phyloP scores from a whole-genome alignment of 2,797 vertebrate species.

The Melopsittacus undulatus region DNA sequence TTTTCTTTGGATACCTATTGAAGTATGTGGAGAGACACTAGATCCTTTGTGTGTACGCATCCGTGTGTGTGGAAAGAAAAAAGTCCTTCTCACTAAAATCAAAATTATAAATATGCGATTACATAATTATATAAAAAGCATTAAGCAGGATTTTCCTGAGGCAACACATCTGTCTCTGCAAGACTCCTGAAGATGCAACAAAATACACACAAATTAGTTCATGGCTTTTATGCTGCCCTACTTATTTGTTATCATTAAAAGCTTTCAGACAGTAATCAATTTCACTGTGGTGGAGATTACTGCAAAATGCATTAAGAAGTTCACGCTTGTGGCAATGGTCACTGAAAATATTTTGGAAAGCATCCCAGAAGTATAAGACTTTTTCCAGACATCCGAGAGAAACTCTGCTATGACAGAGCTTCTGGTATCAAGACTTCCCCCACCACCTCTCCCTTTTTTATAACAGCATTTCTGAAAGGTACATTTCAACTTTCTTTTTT shows the following conservation, averaged over 20 bases:
- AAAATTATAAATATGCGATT: not conserved
- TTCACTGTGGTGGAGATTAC: slow-evolving; percentile 66
- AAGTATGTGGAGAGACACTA: not conserved
- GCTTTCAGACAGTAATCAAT: slow-evolving; percentile 76
- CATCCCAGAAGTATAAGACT: slow-evolving; percentile 77
- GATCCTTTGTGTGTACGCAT: not conserved
- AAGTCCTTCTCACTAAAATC: not conserved
- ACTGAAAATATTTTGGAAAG: slow-evolving; percentile 74
- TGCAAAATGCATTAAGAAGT: slow-evolving; percentile 80
- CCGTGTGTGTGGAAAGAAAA: not conserved
- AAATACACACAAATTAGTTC: slow-evolving; percentile 12
- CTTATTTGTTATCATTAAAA: slow-evolving; percentile 67
- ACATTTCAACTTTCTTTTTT: slow-evolving; percentile 47
- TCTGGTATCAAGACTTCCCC: slow-evolving; percentile 50
- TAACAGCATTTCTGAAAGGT: slow-evolving; percentile 46
- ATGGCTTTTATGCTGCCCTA: not conserved
- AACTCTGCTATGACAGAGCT: slow-evolving; percentile 68
- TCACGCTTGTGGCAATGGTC: slow-evolving; percentile 75
- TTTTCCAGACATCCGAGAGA: slow-evolving; percentile 78
- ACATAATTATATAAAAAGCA: not conserved
- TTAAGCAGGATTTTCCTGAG: slow-evolving; percentile 41
- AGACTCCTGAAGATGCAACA: slow-evolving; percentile 47
- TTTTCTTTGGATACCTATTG: not conserved
- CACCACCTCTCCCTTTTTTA: not conserved
- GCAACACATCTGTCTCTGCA: slow-evolving; percentile 5